These are phyloP conservation scores for Acrocephalus kingi DNA, from an alignment of 2,113 vertebrate genomes.

Conservation along the genomic window DNA sequence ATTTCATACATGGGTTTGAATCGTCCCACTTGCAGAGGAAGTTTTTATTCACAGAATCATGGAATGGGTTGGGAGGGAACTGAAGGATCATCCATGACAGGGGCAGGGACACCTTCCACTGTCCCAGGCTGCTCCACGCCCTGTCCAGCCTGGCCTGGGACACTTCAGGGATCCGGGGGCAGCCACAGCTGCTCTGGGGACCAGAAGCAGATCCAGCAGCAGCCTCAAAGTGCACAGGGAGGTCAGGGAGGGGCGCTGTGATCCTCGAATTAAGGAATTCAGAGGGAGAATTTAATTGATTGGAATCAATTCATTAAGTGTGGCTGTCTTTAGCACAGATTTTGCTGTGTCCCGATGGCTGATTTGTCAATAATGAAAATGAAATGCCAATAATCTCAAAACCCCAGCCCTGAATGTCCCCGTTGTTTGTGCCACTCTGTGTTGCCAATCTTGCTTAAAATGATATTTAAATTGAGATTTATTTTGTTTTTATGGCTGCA, in stretches of 20 bases:
- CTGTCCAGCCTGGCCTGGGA: not conserved
- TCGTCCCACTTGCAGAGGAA: not conserved
- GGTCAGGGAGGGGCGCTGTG: not conserved
- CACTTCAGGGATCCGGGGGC: not conserved
- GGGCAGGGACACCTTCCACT: not conserved
- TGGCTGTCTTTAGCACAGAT: not conserved
- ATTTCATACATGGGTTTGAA: not conserved
- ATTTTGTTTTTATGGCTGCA: rapidly evolving
- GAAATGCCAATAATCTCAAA: not conserved
- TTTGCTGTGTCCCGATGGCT: too few species aligned
- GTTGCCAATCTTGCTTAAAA: rapidly evolving
- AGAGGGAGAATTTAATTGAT: not conserved
- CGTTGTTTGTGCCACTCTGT: rapidly evolving
- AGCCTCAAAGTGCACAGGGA: not conserved
- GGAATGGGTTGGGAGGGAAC: not conserved
- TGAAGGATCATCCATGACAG: not conserved
- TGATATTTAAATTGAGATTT: not conserved
- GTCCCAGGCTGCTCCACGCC: not conserved
- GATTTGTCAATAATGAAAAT: not conserved
- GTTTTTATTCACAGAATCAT: not conserved
- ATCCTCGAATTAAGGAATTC: not conserved
- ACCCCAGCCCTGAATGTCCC: not conserved
- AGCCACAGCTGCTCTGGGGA: not conserved
- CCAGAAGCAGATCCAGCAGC: too few species aligned
- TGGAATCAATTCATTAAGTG: not conserved